Evolutionary conservation across 2,113 vertebrate genomes (phyloP).

Genomic region (Labeo catla): DNA sequence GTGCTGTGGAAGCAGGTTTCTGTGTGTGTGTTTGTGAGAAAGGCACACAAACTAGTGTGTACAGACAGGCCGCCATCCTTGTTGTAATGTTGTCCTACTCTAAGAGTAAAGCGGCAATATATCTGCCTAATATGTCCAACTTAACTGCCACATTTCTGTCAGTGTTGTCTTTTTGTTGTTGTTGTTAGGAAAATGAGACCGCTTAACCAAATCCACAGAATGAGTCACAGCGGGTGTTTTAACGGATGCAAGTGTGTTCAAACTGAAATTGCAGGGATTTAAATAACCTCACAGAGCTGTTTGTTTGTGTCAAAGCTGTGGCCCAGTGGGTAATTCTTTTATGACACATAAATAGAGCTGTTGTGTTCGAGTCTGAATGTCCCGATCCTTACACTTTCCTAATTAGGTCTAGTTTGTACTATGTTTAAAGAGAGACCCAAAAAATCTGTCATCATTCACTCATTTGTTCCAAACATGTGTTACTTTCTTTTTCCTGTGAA

Average conservation of each 20-base stretch:
- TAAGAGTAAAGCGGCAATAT: constrained; percentile 10
- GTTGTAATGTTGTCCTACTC: constrained; percentile 1
- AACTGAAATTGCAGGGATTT: constrained; percentile 8
- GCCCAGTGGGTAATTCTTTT: background rate
- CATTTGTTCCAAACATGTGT: background rate
- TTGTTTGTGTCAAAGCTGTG: background rate
- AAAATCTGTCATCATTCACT: background rate
- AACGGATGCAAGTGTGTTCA: background rate
- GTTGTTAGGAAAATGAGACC: background rate
- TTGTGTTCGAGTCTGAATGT: constrained; percentile 4
- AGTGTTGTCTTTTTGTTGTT: background rate
- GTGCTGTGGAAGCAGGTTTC: constrained; percentile 28
- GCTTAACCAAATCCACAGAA: constrained; percentile 16
- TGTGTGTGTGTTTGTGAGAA: constrained; percentile 22
- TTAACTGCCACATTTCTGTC: background rate
- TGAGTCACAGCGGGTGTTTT: background rate
- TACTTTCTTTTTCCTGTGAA: background rate
- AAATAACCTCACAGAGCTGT: constrained; percentile 2
- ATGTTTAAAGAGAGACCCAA: background rate
- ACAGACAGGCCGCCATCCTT: background rate
- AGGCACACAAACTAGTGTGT: background rate
- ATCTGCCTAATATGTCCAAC: constrained; percentile 16
- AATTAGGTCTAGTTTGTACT: background rate
- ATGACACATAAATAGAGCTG: constrained; percentile 21
- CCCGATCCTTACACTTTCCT: background rate